Base-by-base conservation (phyloP, 2,888 invertebrate species). In the Reticulitermes lucifugus region DNA sequence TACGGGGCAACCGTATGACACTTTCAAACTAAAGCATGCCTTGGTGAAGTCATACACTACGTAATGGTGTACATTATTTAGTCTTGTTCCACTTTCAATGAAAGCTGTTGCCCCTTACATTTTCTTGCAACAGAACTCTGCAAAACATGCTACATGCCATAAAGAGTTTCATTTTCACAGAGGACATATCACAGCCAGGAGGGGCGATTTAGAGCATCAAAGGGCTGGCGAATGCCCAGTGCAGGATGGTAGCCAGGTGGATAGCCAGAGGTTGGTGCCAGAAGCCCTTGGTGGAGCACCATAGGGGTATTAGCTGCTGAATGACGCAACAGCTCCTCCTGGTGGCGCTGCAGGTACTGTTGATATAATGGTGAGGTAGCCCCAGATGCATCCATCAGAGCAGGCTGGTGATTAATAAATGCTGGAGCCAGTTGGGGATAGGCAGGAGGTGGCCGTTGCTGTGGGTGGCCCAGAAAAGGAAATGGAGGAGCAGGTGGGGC, bases 221-320 rank as follows among this genome's bases (percentile, higher is more conserved):
- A 95, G n/a, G 94, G 94, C 90, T 95, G 95, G 65, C 95, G 92
- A 89, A 95, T 95, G 86, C 94, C 93, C 85, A 95, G 92, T 41
- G 93, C 90, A 43, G 91, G 94, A 89, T 86, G 91, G 88, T 95
- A 95, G 0, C 94, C 93, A 0, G 95, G 93, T 35, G 95, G 94
- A 70, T 89, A 89, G 46, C 89, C 88, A 12, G 89, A 87, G 88
- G 94, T 94, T 25, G 87, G 87, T 86, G 94, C 91, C 85, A 92
- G 88, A 35, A 92, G 89, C 18, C 92, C 91, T 87, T 92, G 92
- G 88, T 92, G 92, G 83, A 92, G 88, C 87, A 92, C 86, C 91
- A 94, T 93, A 89, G 94, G 94, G 88, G 93, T 93, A 84, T 94
- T 93, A 21, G 77, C 77, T 77, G 77, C 77, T 0, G 92, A 92